Evolutionary conservation across 2,113 vertebrate species (phyloP).

Genomic region (Cephalopholis sonnerati): DNA sequence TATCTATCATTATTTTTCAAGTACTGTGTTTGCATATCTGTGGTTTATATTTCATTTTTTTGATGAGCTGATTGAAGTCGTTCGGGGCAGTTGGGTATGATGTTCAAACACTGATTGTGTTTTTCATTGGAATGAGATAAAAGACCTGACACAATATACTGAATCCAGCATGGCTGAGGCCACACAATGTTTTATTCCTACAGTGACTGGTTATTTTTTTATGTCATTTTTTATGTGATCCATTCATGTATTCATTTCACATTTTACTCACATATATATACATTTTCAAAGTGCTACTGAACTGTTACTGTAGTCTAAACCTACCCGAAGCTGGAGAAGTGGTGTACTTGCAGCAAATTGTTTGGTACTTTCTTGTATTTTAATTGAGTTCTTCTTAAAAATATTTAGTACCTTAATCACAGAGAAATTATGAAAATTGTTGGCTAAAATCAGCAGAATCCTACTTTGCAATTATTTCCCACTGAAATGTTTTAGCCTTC

Average conservation of each 20-base stretch:
- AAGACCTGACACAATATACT: slow-evolving; percentile 9
- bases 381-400: neutral
- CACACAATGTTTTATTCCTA: slow-evolving; percentile 9
- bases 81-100: slow-evolving; percentile 4
- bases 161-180: slow-evolving; percentile 1
- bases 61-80: neutral
- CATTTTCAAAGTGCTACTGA: neutral
- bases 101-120: slow-evolving; percentile 31
- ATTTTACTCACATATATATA: neutral
- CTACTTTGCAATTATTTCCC: neutral
- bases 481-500: slow-evolving; percentile 1
- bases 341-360: neutral
- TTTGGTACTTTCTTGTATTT: neutral
- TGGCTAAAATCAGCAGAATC: slow-evolving; percentile 5
- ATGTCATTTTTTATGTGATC: neutral
- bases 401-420: neutral
- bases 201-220: neutral
- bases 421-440: neutral
- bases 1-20: neutral
- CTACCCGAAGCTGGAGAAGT: neutral
- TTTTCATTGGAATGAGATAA: slow-evolving; percentile 37
- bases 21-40: neutral
- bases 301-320: neutral
- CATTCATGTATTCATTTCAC: slow-evolving; percentile 2
- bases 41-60: slow-evolving; percentile 24